Percentiles rank a stretch among this genome's conserved stretches.
Evolutionary conservation across 2,797 vertebrate genomes (phyloP).

Genomic region (Lacerta viridis): DNA sequence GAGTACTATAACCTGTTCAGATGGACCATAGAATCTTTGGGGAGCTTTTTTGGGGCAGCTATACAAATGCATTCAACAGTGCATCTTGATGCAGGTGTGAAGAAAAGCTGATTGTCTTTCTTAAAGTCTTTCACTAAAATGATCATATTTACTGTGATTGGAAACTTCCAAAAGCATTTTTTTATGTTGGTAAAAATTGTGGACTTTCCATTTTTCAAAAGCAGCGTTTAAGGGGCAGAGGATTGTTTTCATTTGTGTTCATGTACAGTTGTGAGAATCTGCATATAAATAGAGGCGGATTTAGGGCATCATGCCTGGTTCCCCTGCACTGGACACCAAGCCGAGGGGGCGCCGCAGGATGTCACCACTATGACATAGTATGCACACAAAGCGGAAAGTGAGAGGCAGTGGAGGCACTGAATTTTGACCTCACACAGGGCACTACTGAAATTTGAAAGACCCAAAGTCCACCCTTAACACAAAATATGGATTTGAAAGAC

Average conservation of each 20-base stretch:
- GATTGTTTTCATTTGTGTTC: not conserved
- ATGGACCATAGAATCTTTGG: not conserved
- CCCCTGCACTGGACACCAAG: no score
- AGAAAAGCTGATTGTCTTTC: not conserved
- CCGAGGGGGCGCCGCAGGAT: no score
- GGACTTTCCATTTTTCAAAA: not conserved
- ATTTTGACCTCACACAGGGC: no score
- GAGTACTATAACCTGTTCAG: slow-evolving; percentile 64
- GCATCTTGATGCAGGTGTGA: slow-evolving; percentile 9
- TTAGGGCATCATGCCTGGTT: no score
- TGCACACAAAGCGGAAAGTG: no score
- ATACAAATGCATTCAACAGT: slow-evolving; percentile 7
- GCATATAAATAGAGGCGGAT: no score
- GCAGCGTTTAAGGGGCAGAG: not conserved
- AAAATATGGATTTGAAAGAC: not conserved
- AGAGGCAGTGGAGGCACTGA: no score
- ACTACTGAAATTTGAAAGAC: no score
- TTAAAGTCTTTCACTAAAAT: not conserved
- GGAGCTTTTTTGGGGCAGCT: not conserved
- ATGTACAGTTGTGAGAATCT: not conserved
- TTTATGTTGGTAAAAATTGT: not conserved
- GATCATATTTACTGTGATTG: not conserved
- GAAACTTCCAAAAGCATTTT: not conserved
- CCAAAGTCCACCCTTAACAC: not conserved
- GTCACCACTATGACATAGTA: no score